phyloP scores from a whole-genome alignment of 1,140 invertebrate species.

The Lerema accius region DNA sequence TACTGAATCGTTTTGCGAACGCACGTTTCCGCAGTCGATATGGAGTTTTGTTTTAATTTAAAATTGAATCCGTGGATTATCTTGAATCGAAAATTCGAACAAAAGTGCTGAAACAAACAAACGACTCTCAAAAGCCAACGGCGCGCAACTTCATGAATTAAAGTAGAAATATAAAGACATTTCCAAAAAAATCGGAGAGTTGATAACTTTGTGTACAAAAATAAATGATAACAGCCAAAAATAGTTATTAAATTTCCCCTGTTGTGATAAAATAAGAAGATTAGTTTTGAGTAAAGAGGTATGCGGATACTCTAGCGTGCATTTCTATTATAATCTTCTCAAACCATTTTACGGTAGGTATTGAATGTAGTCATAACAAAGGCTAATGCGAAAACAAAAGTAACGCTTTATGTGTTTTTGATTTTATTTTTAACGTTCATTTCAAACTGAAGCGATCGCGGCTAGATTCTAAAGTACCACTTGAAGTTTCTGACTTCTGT shows the following conservation, averaged over 20 bases:
- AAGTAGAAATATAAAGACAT: too few species aligned
- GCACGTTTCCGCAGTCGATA: slow-evolving; percentile 2
- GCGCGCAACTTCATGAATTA: too few species aligned
- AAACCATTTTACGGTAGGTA: slow-evolving; percentile 24
- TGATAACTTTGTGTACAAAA: too few species aligned
- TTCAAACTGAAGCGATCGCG: slow-evolving; percentile 16
- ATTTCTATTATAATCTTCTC: slow-evolving; percentile 15
- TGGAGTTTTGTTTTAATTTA: slow-evolving; percentile 7
- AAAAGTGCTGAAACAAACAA: too few species aligned
- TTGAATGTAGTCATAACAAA: slow-evolving; percentile 31
- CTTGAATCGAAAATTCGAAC: background rate
- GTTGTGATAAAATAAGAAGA: background rate
- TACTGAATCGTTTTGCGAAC: slow-evolving; percentile 9
- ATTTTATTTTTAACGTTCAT: slow-evolving; percentile 22
- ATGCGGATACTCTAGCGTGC: slow-evolving; percentile 1
- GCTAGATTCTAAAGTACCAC: slow-evolving; percentile 6
- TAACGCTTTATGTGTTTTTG: slow-evolving; percentile 15
- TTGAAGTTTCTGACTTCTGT: slow-evolving; percentile 13
- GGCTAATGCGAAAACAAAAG: slow-evolving; percentile 31
- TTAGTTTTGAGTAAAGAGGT: background rate
- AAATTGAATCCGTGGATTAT: slow-evolving; percentile 5
- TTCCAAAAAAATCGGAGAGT: too few species aligned
- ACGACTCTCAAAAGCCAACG: too few species aligned
- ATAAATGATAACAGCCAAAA: too few species aligned
- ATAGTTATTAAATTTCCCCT: too few species aligned